Evolutionary conservation across 1,140 invertebrate genomes (phyloP).

Genomic region (Nephila pilipes): DNA sequence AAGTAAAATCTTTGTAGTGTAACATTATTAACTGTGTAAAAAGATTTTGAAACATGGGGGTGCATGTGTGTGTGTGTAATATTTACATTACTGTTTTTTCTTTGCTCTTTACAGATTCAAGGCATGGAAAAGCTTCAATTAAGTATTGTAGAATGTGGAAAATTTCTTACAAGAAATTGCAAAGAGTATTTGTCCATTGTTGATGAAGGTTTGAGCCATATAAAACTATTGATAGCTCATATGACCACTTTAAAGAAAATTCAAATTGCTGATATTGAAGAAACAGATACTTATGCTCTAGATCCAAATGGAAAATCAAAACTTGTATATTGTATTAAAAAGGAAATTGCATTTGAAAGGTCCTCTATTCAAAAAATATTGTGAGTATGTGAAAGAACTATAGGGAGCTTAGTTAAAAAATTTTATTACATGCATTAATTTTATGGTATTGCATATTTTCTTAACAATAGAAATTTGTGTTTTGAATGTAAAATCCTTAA

Average conservation of each 20-base stretch:
- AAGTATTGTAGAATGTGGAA: neutral
- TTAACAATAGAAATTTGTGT: too few species aligned
- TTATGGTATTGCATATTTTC: too few species aligned
- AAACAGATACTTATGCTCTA: neutral
- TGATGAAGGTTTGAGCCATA: neutral
- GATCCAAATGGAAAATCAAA: neutral
- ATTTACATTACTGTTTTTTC: neutral
- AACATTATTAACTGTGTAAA: too few species aligned
- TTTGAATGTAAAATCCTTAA: too few species aligned
- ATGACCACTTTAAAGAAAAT: neutral
- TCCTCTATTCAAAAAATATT: neutral
- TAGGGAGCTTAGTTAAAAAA: too few species aligned
- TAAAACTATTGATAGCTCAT: slow-evolving; percentile 16
- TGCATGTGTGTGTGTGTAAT: too few species aligned
- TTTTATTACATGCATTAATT: too few species aligned
- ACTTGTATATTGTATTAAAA: neutral
- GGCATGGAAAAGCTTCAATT: neutral
- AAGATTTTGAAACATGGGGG: too few species aligned
- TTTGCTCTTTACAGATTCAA: neutral
- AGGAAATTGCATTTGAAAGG: neutral
- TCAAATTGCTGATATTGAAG: neutral
- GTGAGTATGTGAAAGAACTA: neutral
- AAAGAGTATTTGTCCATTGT: too few species aligned
- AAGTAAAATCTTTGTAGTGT: too few species aligned
- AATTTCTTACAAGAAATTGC: neutral